phyloP scores from a whole-genome alignment of 1,140 invertebrate species.

The Drosophila guanche region DNA sequence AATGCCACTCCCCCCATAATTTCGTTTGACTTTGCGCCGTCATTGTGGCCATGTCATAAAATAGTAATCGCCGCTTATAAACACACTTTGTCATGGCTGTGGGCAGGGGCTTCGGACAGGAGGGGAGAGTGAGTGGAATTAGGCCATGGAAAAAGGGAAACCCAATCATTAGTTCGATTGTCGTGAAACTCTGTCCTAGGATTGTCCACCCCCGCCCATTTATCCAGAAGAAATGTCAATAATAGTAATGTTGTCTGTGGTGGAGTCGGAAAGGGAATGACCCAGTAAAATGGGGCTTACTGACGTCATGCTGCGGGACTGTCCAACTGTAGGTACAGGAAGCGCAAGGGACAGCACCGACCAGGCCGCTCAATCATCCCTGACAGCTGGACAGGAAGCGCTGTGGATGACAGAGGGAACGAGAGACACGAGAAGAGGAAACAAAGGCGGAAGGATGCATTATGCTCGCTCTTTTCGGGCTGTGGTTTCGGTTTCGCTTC shows the following conservation, averaged over 20 bases:
- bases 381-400: conserved; percentile 44
- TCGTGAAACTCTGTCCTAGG: conserved; percentile 35
- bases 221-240: conserved; percentile 44
- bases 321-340: conserved; percentile 2
- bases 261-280: conserved; percentile 15
- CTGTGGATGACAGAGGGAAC: not conserved
- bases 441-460: conserved; percentile 49
- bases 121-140: no score
- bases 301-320: conserved; percentile 46
- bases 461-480: conserved; percentile 42
- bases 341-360: conserved; percentile 29
- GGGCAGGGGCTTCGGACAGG: not conserved
- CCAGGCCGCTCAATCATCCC: conserved; percentile 33
- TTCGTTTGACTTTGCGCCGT: conserved; percentile 53
- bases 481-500: conserved; percentile 44
- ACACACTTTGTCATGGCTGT: conserved; percentile 43
- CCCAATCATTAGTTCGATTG: conserved; percentile 60
- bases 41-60: conserved; percentile 59
- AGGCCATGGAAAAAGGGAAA: not conserved
- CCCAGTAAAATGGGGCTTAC: conserved; percentile 35
- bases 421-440: conserved; percentile 19
- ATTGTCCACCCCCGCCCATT: conserved; percentile 22
- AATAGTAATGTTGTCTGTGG: conserved; percentile 42
- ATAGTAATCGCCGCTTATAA: conserved; percentile 73
- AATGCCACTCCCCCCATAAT: conserved; percentile 1